Evolutionary conservation across 1,140 invertebrate species (phyloP).

Genomic region (Drosophila virilis): DNA sequence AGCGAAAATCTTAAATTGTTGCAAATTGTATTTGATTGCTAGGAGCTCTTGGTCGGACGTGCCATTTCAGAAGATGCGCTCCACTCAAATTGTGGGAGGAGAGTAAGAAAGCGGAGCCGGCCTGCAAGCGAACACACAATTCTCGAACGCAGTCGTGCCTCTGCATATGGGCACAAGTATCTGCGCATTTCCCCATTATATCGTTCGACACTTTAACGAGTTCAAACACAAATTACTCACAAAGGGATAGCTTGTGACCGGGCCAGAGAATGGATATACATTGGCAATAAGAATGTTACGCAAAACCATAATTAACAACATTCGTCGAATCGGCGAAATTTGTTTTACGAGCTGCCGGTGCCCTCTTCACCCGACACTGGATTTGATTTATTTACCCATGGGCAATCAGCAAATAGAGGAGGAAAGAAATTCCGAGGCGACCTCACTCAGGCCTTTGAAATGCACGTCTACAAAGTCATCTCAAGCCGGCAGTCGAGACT

Average conservation of each 20-base stretch:
- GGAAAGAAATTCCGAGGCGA: background rate
- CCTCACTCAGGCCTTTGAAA: background rate
- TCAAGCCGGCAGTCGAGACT: conserved; percentile 4
- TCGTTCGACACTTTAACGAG: conserved; percentile 76
- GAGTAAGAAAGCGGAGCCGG: conserved; percentile 17
- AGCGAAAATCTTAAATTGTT: conserved; percentile 77
- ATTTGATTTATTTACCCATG: conserved; percentile 70
- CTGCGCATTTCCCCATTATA: conserved; percentile 62
- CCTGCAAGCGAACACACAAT: conserved; percentile 42
- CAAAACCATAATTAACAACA: conserved; percentile 82
- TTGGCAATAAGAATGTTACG: conserved; percentile 62
- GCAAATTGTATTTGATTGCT: conserved; percentile 73
- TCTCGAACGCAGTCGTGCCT: conserved; percentile 60
- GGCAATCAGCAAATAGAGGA: conserved; percentile 2
- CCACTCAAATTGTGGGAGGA: background rate
- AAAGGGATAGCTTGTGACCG: conserved; percentile 43
- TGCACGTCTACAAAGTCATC: conserved; percentile 18
- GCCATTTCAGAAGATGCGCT: conserved; percentile 63
- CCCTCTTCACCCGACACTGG: conserved; percentile 20
- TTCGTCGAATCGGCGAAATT: conserved; percentile 65
- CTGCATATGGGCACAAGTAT: conserved; percentile 66
- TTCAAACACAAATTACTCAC: conserved; percentile 77
- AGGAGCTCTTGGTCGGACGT: conserved; percentile 54
- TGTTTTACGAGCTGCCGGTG: conserved; percentile 64
- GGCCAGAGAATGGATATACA: conserved; percentile 16